These are phyloP conservation scores for Helostoma temminkii DNA, from an alignment of 2,797 vertebrate genomes.

Conservation along the genomic window DNA sequence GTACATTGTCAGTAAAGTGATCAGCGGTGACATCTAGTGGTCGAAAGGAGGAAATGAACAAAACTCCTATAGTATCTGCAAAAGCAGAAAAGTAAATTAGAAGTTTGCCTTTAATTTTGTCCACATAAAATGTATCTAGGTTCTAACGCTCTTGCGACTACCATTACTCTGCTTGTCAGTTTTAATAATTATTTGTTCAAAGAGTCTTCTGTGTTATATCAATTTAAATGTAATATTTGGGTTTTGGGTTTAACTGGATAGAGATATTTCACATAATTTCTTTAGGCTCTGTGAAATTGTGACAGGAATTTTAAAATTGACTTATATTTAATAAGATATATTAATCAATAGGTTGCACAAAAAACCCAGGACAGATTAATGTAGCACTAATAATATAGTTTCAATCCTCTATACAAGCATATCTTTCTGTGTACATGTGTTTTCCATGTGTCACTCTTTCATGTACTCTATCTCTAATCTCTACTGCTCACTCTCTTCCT, in stretches of 20 bases:
- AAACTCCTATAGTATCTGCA: constrained; percentile 11
- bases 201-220: not conserved
- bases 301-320: not conserved
- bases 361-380: not conserved
- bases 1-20: constrained; percentile 5
- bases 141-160: not conserved
- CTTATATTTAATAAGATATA: too few relatives aligned
- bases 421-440: constrained; percentile 36
- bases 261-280: not conserved
- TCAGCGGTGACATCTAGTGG: constrained; percentile 74
- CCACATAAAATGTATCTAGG: too few relatives aligned
- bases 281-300: not conserved
- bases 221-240: not conserved
- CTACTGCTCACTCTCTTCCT: constrained; percentile 45
- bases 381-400: not conserved
- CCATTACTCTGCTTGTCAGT: not conserved
- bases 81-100: not conserved
- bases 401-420: not conserved
- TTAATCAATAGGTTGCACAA: not conserved
- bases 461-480: constrained; percentile 56
- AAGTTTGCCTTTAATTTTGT: too few relatives aligned
- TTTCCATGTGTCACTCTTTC: constrained; percentile 58
- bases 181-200: not conserved
- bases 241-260: not conserved
- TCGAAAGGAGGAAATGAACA: constrained; percentile 27